Evolutionary conservation across 2,797 vertebrate genomes (phyloP).

Genomic region (Diplodus sargus): DNA sequence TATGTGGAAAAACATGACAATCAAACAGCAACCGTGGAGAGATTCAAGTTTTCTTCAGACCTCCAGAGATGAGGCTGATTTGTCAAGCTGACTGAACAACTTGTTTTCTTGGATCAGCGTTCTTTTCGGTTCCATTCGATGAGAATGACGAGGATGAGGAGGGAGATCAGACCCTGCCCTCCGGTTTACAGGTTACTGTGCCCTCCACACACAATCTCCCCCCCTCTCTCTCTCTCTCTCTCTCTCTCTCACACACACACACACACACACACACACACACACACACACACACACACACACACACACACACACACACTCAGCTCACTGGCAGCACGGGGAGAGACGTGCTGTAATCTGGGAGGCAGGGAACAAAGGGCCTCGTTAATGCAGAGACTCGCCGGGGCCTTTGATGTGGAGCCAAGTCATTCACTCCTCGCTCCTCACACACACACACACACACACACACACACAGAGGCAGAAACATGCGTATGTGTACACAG

Average conservation of each 20-base stretch:
- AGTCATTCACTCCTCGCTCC: conserved; percentile 90
- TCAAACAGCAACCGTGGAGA: not conserved
- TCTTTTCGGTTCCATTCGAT: conserved; percentile 44
- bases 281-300: conserved; percentile 31
- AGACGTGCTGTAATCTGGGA: conserved; percentile 93
- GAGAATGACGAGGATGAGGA: conserved; percentile 55
- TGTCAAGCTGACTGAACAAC: not conserved
- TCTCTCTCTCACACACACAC: too few species aligned
- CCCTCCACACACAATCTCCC: conserved; percentile 45
- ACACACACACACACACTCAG: conserved; percentile 39
- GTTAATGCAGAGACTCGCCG: conserved; percentile 95
- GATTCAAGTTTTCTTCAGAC: not conserved
- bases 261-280: not conserved
- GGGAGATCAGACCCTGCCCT: conserved; percentile 70
- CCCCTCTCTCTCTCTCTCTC: not conserved
- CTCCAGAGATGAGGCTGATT: conserved; percentile 1
- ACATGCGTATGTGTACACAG: conserved; percentile 35
- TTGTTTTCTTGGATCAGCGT: conserved; percentile 13
- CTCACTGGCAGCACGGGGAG: conserved; percentile 86
- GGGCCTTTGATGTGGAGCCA: conserved; percentile 95
- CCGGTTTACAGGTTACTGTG: conserved; percentile 83
- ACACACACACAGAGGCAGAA: conserved; percentile 44
- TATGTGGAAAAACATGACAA: not conserved
- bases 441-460: conserved; percentile 76
- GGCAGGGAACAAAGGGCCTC: conserved; percentile 95